Evolutionary conservation across 2,797 vertebrate species (phyloP).

Genomic region (Cheracebus regulus): DNA sequence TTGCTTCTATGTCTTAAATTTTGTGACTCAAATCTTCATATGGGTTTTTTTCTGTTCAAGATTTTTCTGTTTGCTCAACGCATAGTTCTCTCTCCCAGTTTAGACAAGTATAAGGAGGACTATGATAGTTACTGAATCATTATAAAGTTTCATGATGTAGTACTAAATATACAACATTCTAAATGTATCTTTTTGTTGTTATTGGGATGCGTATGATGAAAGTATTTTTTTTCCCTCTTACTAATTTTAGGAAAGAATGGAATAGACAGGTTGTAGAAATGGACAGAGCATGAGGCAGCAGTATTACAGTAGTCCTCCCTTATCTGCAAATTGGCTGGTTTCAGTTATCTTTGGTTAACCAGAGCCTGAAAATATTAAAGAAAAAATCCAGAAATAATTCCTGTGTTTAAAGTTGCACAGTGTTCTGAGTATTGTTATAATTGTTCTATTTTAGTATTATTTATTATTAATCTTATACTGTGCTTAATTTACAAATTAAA

Average conservation of each 20-base stretch:
- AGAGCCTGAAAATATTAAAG: neutral
- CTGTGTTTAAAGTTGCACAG: neutral
- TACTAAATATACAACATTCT: neutral
- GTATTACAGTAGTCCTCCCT: neutral
- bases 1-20: neutral
- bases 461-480: neutral
- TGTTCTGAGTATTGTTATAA: neutral
- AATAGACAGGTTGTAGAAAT: neutral
- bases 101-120: neutral
- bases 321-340: neutral
- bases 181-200: neutral
- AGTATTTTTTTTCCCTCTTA: neutral
- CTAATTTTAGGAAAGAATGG: neutral
- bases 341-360: neutral
- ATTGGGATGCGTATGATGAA: neutral
- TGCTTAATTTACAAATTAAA: neutral
- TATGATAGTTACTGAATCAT: too few relatives aligned
- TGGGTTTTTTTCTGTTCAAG: neutral
- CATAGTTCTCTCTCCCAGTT: neutral
- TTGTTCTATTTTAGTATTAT: neutral
- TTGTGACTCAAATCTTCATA: neutral
- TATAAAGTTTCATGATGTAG: neutral
- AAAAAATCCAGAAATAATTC: neutral
- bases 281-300: fast-evolving
- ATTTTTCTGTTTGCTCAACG: neutral